Evolutionary conservation across 1,140 invertebrate species (phyloP).

Genomic region (Holcopasites calliopsidis): DNA sequence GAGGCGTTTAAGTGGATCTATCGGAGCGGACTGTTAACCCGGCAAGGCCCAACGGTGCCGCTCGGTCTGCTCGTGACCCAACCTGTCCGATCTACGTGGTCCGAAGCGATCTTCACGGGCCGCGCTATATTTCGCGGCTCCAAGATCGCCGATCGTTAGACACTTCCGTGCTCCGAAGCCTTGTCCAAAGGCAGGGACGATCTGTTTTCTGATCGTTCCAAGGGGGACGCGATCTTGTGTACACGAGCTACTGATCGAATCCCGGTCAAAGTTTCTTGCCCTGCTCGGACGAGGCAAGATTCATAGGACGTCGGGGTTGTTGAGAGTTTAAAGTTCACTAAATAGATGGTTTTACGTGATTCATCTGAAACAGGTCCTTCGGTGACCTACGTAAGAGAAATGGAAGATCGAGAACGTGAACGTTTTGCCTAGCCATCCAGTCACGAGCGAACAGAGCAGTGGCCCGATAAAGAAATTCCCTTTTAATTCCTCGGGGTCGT

Average conservation of each 20-base stretch:
- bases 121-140: slow-evolving; percentile 71
- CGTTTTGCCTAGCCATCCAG: no score
- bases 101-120: slow-evolving; percentile 62
- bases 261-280: neutral
- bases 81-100: slow-evolving; percentile 72
- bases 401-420: no score
- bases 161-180: slow-evolving; percentile 67
- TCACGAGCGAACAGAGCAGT: no score
- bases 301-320: neutral
- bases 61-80: slow-evolving; percentile 73
- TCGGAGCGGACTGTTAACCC: slow-evolving; percentile 61
- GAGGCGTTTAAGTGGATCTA: slow-evolving; percentile 63
- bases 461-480: slow-evolving; percentile 1
- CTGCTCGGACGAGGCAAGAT: neutral
- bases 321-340: neutral
- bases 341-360: neutral
- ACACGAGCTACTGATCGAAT: slow-evolving; percentile 15
- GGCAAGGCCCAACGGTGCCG: slow-evolving; percentile 56
- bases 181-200: slow-evolving; percentile 10
- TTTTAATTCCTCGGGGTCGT: neutral
- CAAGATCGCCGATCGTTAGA: slow-evolving; percentile 67
- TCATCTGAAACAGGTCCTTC: slow-evolving; percentile 6
- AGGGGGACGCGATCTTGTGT: neutral
- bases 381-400: no score
- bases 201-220: neutral